These are phyloP conservation scores for Ptychadena robeensis DNA, from an alignment of 2,797 vertebrate species.

Conservation along the genomic window DNA sequence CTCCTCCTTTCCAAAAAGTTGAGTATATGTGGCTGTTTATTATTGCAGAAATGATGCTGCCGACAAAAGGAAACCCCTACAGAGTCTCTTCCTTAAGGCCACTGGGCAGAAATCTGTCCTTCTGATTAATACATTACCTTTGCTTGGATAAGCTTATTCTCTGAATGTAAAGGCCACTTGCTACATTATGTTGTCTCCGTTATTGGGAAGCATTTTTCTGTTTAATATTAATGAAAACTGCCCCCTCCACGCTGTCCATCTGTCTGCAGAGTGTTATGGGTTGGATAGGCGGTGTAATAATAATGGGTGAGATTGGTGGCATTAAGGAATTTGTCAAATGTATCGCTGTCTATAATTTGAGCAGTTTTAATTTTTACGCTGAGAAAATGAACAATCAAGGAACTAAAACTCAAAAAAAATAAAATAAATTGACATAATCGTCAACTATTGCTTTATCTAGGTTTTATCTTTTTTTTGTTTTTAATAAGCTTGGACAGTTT, in stretches of 20 bases:
- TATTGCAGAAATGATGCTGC: slow-evolving; percentile 21
- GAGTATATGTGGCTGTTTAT: slow-evolving; percentile 64
- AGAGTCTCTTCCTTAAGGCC: slow-evolving; percentile 49
- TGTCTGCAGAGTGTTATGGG: slow-evolving; percentile 11
- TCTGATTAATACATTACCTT: slow-evolving; percentile 53
- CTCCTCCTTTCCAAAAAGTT: not conserved
- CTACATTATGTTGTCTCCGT: slow-evolving; percentile 21
- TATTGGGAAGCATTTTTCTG: slow-evolving; percentile 34
- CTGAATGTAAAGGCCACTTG: slow-evolving; percentile 51
- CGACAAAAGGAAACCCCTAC: slow-evolving; percentile 50
- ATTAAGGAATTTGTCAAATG: not conserved
- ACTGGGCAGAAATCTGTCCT: slow-evolving; percentile 39
- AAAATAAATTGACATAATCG: too few species aligned
- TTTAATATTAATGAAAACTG: slow-evolving; percentile 48
- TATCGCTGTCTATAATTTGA: not conserved
- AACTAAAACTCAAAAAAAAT: too few species aligned
- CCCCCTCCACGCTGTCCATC: slow-evolving; percentile 22
- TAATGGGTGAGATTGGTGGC: not conserved
- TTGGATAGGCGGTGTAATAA: not conserved
- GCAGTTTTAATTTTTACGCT: too few species aligned
- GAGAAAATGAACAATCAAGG: too few species aligned
- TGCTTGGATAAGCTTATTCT: slow-evolving; percentile 53
- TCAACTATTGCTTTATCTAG: too few species aligned
- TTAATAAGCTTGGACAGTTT: too few species aligned
- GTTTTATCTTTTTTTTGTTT: too few species aligned